Evolutionary conservation across 2,113 vertebrate genomes (phyloP).

Genomic region (Mustelus asterias): DNA sequence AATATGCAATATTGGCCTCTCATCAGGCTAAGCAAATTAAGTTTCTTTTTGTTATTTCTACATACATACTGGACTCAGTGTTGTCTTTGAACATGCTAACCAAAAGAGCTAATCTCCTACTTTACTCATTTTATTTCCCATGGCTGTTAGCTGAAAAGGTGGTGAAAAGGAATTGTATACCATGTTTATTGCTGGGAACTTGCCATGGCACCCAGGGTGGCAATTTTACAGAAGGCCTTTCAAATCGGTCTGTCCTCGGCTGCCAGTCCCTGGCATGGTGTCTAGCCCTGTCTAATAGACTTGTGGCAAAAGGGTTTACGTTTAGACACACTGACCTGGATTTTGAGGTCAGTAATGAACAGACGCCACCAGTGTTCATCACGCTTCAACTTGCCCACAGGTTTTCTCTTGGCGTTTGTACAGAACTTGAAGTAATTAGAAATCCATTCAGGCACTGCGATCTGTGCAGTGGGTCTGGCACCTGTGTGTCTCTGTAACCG

Average conservation of each 20-base stretch:
- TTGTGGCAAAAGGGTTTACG: background rate
- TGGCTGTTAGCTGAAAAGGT: background rate
- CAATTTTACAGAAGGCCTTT: background rate
- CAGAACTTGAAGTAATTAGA: background rate
- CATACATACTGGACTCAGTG: background rate
- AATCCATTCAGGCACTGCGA: background rate
- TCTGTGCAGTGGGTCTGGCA: background rate
- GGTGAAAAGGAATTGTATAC: background rate
- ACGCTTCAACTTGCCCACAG: background rate
- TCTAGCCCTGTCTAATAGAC: background rate
- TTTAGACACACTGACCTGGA: background rate
- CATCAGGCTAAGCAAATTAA: background rate
- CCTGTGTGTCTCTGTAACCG: background rate
- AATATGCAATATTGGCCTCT: background rate
- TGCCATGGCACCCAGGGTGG: background rate
- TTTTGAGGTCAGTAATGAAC: background rate
- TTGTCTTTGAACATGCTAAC: background rate
- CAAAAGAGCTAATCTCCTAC: background rate
- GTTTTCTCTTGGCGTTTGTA: background rate
- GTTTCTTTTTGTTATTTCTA: background rate
- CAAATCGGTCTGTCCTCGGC: background rate
- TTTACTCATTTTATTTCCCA: background rate
- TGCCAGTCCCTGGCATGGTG: background rate
- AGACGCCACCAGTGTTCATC: background rate
- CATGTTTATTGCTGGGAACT: background rate